Evolutionary conservation across 2,113 vertebrate genomes (phyloP).

Genomic region (Bostrychus sinensis): DNA sequence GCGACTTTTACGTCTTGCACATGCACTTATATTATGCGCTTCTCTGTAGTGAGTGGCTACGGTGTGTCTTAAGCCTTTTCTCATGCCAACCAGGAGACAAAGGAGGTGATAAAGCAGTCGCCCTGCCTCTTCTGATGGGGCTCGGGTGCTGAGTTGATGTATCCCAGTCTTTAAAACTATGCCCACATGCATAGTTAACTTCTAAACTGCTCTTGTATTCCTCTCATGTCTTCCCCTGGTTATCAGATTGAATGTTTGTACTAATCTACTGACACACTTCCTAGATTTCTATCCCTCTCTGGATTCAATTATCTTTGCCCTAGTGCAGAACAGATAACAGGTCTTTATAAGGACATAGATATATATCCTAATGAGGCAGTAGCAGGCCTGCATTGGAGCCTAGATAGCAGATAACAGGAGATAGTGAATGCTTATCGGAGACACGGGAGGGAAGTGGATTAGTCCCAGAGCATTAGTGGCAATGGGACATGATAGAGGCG

Average conservation of each 20-base stretch:
- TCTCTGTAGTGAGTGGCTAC: too few relatives aligned
- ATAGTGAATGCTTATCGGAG: slow-evolving; percentile 57
- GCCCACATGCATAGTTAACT: background rate
- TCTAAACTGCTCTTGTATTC: too few relatives aligned
- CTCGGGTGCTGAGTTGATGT: too few relatives aligned
- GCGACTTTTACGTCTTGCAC: too few relatives aligned
- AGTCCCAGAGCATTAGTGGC: slow-evolving; percentile 57
- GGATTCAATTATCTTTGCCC: slow-evolving; percentile 73
- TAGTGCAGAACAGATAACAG: slow-evolving; percentile 68
- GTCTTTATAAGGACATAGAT: slow-evolving; percentile 63
- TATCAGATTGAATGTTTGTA: slow-evolving; percentile 65
- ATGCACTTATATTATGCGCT: too few relatives aligned
- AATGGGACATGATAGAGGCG: slow-evolving; percentile 51
- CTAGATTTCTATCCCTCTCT: slow-evolving; percentile 68
- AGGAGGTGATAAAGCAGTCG: too few relatives aligned
- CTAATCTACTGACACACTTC: slow-evolving; percentile 76
- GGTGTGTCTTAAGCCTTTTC: too few relatives aligned
- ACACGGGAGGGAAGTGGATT: slow-evolving; percentile 54
- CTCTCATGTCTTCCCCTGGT: slow-evolving; percentile 30
- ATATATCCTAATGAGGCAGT: slow-evolving; percentile 54
- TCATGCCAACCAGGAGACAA: too few relatives aligned
- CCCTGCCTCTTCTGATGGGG: too few relatives aligned
- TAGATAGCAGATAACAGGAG: slow-evolving; percentile 42
- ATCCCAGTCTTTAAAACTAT: too few relatives aligned
- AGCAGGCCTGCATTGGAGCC: slow-evolving; percentile 48